A percentile compares a stretch with the other conserved stretches of the same genome.
Conservation (phyloP, 1,140 invertebrate species). For the Branchinecta lynchi region DNA sequence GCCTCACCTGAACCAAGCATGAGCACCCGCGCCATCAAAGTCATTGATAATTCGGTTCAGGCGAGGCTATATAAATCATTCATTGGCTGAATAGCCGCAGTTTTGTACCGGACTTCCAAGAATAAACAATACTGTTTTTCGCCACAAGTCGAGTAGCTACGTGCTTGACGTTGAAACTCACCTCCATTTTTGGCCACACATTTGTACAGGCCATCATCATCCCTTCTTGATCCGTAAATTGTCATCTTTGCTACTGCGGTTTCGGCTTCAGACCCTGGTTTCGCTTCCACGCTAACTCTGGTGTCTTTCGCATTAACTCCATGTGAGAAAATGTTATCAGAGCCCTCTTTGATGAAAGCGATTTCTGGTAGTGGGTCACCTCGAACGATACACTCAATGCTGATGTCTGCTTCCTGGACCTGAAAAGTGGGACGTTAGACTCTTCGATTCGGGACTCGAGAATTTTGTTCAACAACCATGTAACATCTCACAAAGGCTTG, state of each 20-base stretch:
- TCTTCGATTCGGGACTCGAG: background rate
- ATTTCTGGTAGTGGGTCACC: conserved; percentile 60
- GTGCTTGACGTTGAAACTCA: conserved; percentile 21
- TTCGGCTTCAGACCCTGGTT: conserved; percentile 18
- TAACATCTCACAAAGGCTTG: too few relatives aligned
- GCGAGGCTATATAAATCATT: too few relatives aligned
- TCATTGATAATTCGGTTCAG: too few relatives aligned
- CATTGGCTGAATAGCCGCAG: too few relatives aligned
- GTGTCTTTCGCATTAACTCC: conserved; percentile 27
- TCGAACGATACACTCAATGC: conserved; percentile 36
- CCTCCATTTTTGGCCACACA: conserved; percentile 60
- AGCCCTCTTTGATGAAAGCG: conserved; percentile 42
- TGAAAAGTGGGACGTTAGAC: background rate
- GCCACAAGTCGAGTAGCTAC: conserved; percentile 1
- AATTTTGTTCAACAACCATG: too few relatives aligned
- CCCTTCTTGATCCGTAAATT: conserved; percentile 36
- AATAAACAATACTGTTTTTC: too few relatives aligned
- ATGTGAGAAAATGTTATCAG: conserved; percentile 22
- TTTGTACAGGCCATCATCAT: conserved; percentile 73
- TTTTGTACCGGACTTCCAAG: too few relatives aligned
- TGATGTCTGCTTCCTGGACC: background rate
- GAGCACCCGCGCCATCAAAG: too few relatives aligned
- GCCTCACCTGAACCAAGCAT: too few relatives aligned
- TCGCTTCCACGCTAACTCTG: conserved; percentile 27
- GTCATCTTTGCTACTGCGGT: conserved; percentile 26